These are phyloP conservation scores for Lasiurus borealis DNA, from an alignment of 2,113 vertebrate species.

Conservation along the genomic window DNA sequence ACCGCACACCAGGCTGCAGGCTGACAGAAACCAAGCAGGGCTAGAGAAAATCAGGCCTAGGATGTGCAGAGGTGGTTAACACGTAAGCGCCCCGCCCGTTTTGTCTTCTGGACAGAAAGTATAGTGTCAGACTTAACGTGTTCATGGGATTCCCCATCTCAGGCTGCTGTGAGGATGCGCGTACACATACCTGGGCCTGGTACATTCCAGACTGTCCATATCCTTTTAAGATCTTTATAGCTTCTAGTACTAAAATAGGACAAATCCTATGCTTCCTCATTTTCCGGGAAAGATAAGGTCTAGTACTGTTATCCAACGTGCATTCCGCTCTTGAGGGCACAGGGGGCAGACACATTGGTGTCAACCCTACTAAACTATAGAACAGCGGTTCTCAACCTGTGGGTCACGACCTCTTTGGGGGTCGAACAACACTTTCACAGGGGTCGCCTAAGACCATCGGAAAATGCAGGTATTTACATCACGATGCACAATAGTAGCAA, in stretches of 20 bases:
- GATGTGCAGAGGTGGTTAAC: background rate
- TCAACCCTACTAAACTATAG: background rate
- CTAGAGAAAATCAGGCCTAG: background rate
- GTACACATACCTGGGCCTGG: background rate
- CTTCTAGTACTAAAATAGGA: background rate
- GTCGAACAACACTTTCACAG: too few species aligned
- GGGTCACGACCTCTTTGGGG: too few species aligned
- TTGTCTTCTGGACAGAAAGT: too few species aligned
- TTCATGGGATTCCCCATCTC: background rate
- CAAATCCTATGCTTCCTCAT: background rate
- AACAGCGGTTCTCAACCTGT: too few species aligned
- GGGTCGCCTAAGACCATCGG: too few species aligned
- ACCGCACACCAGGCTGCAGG: background rate
- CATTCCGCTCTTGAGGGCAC: background rate
- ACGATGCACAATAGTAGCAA: too few species aligned
- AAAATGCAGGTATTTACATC: too few species aligned
- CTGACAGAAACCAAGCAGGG: background rate
- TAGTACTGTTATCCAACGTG: background rate
- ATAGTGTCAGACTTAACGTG: too few species aligned
- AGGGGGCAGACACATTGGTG: background rate
- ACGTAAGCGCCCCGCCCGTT: too few species aligned
- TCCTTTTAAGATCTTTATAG: background rate
- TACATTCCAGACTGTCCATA: background rate
- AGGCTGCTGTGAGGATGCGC: background rate
- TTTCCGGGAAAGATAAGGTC: background rate